Evolutionary conservation across 2,888 invertebrate species (phyloP).

Genomic region (Lasioglossum vierecki): DNA sequence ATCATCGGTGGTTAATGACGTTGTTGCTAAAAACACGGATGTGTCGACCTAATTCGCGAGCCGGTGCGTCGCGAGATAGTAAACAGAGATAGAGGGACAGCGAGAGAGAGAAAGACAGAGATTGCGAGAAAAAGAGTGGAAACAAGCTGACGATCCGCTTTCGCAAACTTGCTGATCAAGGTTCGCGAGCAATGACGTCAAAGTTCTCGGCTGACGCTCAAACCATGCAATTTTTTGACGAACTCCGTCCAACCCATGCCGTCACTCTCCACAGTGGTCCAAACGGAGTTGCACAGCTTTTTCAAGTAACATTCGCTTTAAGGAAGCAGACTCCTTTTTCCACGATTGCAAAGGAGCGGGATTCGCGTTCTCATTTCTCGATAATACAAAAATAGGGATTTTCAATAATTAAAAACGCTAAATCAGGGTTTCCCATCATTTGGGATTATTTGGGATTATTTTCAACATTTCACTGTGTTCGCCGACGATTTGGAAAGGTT

Average conservation of each 20-base stretch:
- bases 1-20: slow-evolving; percentile 17
- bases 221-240: slow-evolving; percentile 2
- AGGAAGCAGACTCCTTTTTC: no score
- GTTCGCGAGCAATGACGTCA: slow-evolving; percentile 42
- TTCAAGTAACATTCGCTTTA: neutral
- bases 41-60: slow-evolving; percentile 35
- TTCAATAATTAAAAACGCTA: no score
- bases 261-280: neutral
- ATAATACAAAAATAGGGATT: no score
- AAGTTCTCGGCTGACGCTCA: slow-evolving; percentile 20
- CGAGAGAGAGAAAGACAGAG: neutral
- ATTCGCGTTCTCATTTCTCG: no score
- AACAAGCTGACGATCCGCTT: slow-evolving; percentile 23
- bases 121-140: neutral
- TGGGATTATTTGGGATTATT: no score
- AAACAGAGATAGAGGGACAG: neutral
- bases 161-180: slow-evolving; percentile 46
- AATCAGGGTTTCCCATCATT: no score
- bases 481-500: no score
- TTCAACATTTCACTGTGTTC: no score
- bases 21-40: slow-evolving; percentile 32
- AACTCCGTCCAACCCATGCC: neutral
- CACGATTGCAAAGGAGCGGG: no score
- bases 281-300: neutral
- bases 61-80: neutral